Base-by-base conservation (phyloP, 2,797 vertebrate species). In the Muscicapa striata region DNA sequence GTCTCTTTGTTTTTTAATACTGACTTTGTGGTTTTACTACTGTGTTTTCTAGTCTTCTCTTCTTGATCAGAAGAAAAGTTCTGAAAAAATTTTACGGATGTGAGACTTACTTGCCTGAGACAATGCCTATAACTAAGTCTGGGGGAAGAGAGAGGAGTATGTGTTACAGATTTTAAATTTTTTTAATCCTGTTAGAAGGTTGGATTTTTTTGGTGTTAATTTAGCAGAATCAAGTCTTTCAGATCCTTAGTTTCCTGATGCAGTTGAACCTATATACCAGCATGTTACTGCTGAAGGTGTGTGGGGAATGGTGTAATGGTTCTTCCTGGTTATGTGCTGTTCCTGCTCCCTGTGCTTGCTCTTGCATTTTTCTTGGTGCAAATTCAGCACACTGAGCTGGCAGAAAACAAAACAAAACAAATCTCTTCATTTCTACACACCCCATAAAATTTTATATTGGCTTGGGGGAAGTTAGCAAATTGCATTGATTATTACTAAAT, bases 281-380 rank as follows among this genome's bases (percentile, higher is more conserved):
- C 13, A 30, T 7, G 10, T 49, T 49, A 5, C 8, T 77, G 27
- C 30, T 73, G 36, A 21, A 68, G 14, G 3, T 11, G 13, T 21
- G 5, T 40, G 4, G 16, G 5, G 7, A 3, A 40, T 40, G 1
- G 3, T 40, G 29, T 84, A 19, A 6, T 1, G 1, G 29, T 67
- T 80, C 27, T 51, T 86, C 29, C 26, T 54, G 11, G 8, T 64
- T 30, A 9, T 46, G 12, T 84, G 45, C 29, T 75, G 23, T 77
- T 74, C 30, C 24, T 0, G 0, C 24, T 86, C 76, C 58, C 36
- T 75, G 27, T n/a, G 6, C 62, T 90, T 75, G 22, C 51, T 73
- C 38, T 68, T 63, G 32, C 5, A 1, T 72, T 93, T 84, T 83
- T 75, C 27, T 73, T 81, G 20, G 17, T 90, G 40, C 38, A 58